Base-by-base conservation (phyloP, 2,113 vertebrate genomes). In the Hystrix brachyura region DNA sequence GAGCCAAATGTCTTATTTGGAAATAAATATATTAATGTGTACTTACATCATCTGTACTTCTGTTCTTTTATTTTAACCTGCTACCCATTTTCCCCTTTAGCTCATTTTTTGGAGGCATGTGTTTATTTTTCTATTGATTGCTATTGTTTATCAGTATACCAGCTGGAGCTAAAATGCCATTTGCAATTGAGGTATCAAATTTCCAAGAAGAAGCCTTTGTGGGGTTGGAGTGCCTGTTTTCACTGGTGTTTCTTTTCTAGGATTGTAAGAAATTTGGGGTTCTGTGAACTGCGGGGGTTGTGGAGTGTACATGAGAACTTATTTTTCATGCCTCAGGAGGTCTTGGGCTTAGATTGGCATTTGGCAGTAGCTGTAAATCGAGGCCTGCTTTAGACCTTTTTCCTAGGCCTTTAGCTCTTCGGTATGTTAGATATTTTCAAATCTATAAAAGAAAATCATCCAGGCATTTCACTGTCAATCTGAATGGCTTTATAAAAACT, bases 91-190 rank as follows among this genome's bases (percentile, higher is more conserved):
- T 87, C 34, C 34, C 59, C 48, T 91, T 87, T 2, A 55, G 1
- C 15, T 88, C 81, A 53, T 79, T 92, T 96, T 93, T 87, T 96
- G 55, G 69, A 89, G 62, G 38, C 46, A 80, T 84, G 7, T 46
- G 65, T 88, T 84, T 89, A 62, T 74, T 83, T 92, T 94, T 67
- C 4, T 87, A 25, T 59, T 88, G 57, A 67, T 55, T 60, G 0
- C 87, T 65, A 38, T 62, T 96, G 55, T 1, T 79, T 69, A 25
- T 76, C 71, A 90, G 46, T 51, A 57, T 85, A 59, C 23, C 57
- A 74, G 4, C 27, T 89, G 9, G 46, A 87, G 27, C 90, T 65
- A 81, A 94, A 94, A 74, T 90, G 38, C 82, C 76, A n/a, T 90
- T 92, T 96, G 23, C 46, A 78, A 14, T 90, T 92, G 64, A 46